Percentiles rank a stretch among this genome's conserved stretches.
These are phyloP conservation scores for Pogonocherus hispidulus DNA, from an alignment of 2,888 invertebrate genomes.

Conservation along the genomic window DNA sequence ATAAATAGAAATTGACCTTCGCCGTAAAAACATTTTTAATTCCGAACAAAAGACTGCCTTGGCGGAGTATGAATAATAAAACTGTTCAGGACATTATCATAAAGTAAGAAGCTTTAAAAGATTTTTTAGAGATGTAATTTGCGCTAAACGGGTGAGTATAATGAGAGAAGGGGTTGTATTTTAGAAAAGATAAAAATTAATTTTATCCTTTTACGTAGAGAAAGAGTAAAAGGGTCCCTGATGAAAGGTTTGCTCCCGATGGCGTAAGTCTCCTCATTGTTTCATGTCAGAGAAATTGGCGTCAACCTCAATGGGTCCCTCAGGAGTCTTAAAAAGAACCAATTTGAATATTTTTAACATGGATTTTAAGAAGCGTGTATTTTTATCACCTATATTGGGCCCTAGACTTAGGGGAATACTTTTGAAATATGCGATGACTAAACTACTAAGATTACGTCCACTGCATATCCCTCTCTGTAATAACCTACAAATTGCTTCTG, in stretches of 20 bases:
- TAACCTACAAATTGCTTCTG: constrained; percentile 43
- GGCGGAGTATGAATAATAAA: constrained; percentile 22
- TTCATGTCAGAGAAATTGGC: constrained; percentile 71
- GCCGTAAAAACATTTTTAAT: constrained; percentile 2
- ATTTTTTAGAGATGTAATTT: constrained; percentile 31
- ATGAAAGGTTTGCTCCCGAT: constrained; percentile 60
- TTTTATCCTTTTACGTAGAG: constrained; percentile 59
- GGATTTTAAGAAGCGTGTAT: constrained; percentile 71
- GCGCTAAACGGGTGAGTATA: constrained; percentile 36
- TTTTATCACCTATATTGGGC: constrained; percentile 69
- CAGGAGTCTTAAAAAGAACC: constrained; percentile 69
- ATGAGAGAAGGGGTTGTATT: constrained; percentile 50
- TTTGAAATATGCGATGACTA: constrained; percentile 58
- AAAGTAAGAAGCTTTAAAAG: constrained; percentile 30
- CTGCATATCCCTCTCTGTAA: constrained; percentile 40
- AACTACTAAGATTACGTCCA: constrained; percentile 54
- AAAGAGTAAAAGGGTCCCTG: constrained; percentile 61
- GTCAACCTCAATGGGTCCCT: constrained; percentile 70
- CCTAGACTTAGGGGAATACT: constrained; percentile 57
- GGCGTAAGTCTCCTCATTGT: constrained; percentile 66
- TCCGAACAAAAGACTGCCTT: not conserved
- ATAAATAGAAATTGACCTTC: not conserved
- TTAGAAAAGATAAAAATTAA: constrained; percentile 59
- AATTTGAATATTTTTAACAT: constrained; percentile 73
- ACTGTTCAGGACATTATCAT: constrained; percentile 25